Evolutionary conservation across 2,888 invertebrate genomes (phyloP).

Genomic region (Orchesella flavescens): DNA sequence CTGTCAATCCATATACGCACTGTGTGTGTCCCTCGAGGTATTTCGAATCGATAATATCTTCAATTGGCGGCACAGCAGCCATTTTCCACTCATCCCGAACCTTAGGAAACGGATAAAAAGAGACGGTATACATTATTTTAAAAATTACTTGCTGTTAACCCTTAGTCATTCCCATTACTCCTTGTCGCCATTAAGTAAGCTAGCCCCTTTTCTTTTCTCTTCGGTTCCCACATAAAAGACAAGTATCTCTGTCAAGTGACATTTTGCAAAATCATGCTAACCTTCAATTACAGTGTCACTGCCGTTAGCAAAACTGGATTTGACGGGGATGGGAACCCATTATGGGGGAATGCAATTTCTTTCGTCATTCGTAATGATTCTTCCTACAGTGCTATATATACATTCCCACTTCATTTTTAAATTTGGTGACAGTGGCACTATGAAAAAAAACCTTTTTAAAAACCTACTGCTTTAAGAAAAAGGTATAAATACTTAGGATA

Average conservation of each 20-base stretch:
- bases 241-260: too few species aligned
- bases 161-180: constrained; percentile 61
- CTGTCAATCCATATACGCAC: constrained; percentile 75
- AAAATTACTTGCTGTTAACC: constrained; percentile 64
- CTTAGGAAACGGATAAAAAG: constrained; percentile 73
- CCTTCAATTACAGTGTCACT: too few species aligned
- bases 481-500: too few species aligned
- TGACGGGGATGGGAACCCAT: too few species aligned
- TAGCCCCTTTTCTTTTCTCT: background rate
- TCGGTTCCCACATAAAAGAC: too few species aligned
- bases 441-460: too few species aligned
- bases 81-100: constrained; percentile 83
- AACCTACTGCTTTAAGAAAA: too few species aligned
- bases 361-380: background rate
- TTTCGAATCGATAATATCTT: constrained; percentile 80
- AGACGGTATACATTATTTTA: constrained; percentile 41
- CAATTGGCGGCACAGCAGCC: constrained; percentile 83
- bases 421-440: background rate
- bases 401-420: background rate
- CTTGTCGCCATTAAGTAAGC: constrained; percentile 53
- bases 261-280: too few species aligned
- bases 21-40: constrained; percentile 78
- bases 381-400: background rate
- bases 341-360: background rate
- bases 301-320: too few species aligned